Conservation (phyloP, 2,888 invertebrate genomes). For the Aspidiotus destructor region DNA sequence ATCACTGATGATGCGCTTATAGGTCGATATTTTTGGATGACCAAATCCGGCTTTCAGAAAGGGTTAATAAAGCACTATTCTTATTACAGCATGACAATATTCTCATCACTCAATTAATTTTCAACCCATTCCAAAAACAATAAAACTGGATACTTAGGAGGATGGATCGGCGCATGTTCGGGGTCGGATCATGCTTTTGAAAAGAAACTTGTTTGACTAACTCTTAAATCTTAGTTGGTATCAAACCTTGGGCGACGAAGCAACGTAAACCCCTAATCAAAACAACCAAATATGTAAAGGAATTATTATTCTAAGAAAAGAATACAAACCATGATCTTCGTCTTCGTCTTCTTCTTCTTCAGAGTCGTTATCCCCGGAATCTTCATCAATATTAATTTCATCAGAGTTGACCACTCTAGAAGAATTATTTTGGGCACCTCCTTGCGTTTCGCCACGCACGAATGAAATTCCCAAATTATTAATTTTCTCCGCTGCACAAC, state of each 20-base stretch:
- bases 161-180: no score
- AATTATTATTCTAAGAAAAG: background rate
- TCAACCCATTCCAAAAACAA: no score
- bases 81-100: no score
- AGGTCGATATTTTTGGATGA: no score
- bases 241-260: slow-evolving; percentile 35
- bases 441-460: slow-evolving; percentile 75
- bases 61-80: no score
- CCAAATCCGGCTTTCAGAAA: no score
- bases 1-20: no score
- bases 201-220: no score
- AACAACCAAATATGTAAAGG: background rate
- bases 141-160: no score
- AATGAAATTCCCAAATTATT: slow-evolving; percentile 24
- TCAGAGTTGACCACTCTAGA: slow-evolving; percentile 64
- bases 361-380: slow-evolving; percentile 50
- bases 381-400: slow-evolving; percentile 75
- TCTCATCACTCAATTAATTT: no score
- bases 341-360: slow-evolving; percentile 37
- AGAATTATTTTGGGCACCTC: slow-evolving; percentile 40
- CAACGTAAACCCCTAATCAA: background rate
- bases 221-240: no score
- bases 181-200: no score
- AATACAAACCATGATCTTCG: slow-evolving; percentile 20
- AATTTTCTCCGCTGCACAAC: background rate